Evolutionary conservation across 2,113 vertebrate species (phyloP).

Genomic region (Pangasianodon hypophthalmus): DNA sequence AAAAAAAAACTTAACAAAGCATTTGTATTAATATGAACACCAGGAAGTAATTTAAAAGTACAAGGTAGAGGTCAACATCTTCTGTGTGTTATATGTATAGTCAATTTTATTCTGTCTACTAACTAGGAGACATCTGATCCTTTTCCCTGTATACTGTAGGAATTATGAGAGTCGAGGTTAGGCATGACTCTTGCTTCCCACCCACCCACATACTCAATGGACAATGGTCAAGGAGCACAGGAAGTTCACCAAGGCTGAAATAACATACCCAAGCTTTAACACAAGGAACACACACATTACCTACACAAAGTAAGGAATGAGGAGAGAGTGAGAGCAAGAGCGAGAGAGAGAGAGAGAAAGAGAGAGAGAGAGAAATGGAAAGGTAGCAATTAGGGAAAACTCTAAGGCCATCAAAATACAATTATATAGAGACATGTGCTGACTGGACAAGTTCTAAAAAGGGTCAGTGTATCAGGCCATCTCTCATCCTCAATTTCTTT

Average conservation of each 20-base stretch:
- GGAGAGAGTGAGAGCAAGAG: conserved; percentile 27
- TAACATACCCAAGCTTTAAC: conserved; percentile 41
- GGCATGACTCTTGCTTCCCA: conserved; percentile 45
- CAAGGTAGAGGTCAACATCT: not conserved
- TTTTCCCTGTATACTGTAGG: conserved; percentile 23
- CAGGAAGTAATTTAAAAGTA: not conserved
- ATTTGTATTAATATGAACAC: not conserved
- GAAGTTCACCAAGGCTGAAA: conserved; percentile 56
- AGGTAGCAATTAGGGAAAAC: conserved; percentile 38
- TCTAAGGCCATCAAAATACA: conserved; percentile 30
- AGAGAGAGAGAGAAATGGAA: not conserved
- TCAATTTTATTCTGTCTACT: conserved; percentile 12
- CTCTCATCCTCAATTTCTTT: not conserved
- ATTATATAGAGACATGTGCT: conserved; percentile 39
- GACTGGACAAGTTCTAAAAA: conserved; percentile 48
- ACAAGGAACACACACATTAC: conserved; percentile 35
- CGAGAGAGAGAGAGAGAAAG: conserved; percentile 28
- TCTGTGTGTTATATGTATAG: not conserved
- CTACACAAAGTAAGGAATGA: conserved; percentile 42
- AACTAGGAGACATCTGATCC: conserved; percentile 32
- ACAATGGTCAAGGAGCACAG: conserved; percentile 49
- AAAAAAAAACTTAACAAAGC: not conserved
- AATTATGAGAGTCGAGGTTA: conserved; percentile 34
- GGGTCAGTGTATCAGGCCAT: conserved; percentile 51
- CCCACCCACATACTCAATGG: conserved; percentile 41